phyloP scores from a whole-genome alignment of 2,113 vertebrate species.

The Peromyscus maniculatus region DNA sequence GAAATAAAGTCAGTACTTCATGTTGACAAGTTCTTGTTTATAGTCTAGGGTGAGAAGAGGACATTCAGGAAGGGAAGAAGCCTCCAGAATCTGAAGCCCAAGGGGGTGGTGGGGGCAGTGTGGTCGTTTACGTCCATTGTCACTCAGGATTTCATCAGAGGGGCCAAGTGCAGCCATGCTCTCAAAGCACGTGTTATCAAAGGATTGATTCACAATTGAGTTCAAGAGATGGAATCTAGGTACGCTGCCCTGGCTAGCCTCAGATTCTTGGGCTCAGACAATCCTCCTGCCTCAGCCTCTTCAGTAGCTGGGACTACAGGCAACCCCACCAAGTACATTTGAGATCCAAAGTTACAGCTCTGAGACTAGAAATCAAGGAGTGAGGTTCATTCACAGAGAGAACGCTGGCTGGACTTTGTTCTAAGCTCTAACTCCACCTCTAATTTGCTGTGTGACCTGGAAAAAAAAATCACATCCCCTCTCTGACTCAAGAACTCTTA shows the following conservation, averaged over 20 bases:
- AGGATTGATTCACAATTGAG: background rate
- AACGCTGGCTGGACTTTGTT: background rate
- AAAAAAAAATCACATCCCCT: background rate
- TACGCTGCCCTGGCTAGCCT: background rate
- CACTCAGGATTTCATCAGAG: background rate
- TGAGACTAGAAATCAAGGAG: background rate
- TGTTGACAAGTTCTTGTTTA: fast-evolving
- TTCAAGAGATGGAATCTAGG: background rate
- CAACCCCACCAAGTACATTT: background rate
- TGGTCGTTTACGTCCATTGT: background rate
- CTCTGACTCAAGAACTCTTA: background rate
- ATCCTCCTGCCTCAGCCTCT: background rate
- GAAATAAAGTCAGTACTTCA: background rate
- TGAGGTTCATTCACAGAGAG: fast-evolving
- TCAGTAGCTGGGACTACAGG: background rate
- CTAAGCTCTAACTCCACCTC: background rate
- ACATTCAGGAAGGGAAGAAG: background rate
- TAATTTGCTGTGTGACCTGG: background rate
- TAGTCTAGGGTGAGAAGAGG: background rate
- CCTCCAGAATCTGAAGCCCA: background rate
- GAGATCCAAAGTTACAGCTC: background rate
- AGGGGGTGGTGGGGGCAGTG: fast-evolving
- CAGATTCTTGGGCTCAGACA: background rate
- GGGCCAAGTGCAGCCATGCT: background rate
- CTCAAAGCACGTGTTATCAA: background rate